phyloP scores from a whole-genome alignment of 2,797 vertebrate species.

The Enteromius mattozi region DNA sequence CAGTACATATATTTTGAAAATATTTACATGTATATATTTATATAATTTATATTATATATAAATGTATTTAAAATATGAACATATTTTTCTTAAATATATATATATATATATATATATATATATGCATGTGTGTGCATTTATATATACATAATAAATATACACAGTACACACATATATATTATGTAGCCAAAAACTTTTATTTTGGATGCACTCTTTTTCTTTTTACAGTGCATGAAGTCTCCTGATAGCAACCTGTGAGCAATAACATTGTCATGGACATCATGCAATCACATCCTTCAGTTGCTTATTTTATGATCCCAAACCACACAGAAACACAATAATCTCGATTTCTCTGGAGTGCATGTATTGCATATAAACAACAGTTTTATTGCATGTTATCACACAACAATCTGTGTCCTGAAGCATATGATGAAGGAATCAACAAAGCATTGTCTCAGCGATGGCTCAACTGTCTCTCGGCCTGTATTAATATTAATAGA shows the following conservation, averaged over 20 bases:
- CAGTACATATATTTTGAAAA: no score
- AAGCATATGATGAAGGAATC: neutral
- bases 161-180: no score
- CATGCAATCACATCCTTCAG: neutral
- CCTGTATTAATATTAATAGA: conserved; percentile 30
- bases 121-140: no score
- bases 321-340: neutral
- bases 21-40: no score
- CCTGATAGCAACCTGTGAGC: neutral
- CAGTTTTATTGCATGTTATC: conserved; percentile 11
- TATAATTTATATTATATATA: no score
- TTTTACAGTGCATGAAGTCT: neutral
- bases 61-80: no score
- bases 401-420: neutral
- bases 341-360: neutral
- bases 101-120: no score
- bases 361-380: neutral
- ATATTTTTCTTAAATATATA: no score
- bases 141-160: no score
- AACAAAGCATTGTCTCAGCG: neutral
- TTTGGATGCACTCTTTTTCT: neutral
- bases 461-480: conserved; percentile 21
- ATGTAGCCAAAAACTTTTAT: no score
- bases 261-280: neutral
- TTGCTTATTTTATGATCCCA: neutral